phyloP scores from a whole-genome alignment of 2,113 vertebrate species.

The Cyanistes caeruleus region DNA sequence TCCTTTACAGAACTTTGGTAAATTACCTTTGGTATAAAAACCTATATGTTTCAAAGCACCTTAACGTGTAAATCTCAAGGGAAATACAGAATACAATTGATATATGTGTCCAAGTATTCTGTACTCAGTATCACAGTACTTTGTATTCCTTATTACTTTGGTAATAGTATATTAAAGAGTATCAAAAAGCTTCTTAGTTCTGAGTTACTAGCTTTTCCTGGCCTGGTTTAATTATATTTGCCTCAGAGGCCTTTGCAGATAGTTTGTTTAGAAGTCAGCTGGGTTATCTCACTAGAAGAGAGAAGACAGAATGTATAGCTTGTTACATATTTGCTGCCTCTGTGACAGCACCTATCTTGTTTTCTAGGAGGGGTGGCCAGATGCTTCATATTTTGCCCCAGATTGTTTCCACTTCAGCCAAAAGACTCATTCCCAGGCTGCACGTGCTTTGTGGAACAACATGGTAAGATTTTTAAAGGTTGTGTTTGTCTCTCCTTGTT shows the following conservation, averaged over 20 bases:
- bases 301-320: not conserved
- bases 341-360: not conserved
- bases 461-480: constrained; percentile 73
- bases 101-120: not conserved
- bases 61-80: not conserved
- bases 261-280: not conserved
- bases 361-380: constrained; percentile 69
- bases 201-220: not conserved
- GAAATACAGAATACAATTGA: not conserved
- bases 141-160: not conserved
- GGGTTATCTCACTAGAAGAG: not conserved
- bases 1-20: not conserved
- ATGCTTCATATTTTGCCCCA: constrained; percentile 77
- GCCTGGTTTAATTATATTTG: not conserved
- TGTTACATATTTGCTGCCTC: not conserved
- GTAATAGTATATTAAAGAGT: not conserved
- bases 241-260: not conserved
- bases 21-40: not conserved
- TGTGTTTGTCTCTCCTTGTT: not conserved
- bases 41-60: not conserved
- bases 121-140: not conserved
- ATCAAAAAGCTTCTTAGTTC: not conserved
- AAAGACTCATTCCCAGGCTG: constrained; percentile 69
- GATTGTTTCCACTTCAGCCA: constrained; percentile 81
- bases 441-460: constrained; percentile 76